Evolutionary conservation across 1,140 invertebrate species (phyloP).

Genomic region (Coboldia fuscipes): DNA sequence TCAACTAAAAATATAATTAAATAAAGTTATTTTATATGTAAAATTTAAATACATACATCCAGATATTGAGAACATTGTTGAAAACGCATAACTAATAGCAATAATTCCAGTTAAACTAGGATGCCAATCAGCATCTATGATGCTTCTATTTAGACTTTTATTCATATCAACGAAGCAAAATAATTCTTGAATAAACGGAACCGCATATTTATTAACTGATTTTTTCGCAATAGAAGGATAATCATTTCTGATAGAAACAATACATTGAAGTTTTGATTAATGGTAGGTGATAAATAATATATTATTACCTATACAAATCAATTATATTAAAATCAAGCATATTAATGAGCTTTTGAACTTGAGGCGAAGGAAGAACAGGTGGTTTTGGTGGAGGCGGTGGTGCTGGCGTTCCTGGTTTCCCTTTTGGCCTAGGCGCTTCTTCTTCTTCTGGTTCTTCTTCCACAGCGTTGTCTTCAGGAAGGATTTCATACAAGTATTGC

Average conservation of each 20-base stretch:
- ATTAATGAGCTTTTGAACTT: constrained; percentile 13
- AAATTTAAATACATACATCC: no score
- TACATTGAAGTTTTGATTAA: neutral
- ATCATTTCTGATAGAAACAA: constrained; percentile 11
- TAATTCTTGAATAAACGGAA: constrained; percentile 14
- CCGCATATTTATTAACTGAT: constrained; percentile 11
- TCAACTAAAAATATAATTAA: constrained; percentile 19
- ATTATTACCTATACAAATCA: constrained; percentile 16
- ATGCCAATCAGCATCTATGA: constrained; percentile 44
- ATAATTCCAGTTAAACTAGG: constrained; percentile 39
- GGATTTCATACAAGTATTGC: constrained; percentile 29
- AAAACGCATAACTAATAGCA: constrained; percentile 35
- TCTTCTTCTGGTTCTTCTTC: neutral
- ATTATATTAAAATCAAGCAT: constrained; percentile 20
- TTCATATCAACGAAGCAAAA: constrained; percentile 19
- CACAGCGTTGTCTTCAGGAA: constrained; percentile 11
- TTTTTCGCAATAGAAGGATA: constrained; percentile 12
- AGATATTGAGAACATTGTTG: no score
- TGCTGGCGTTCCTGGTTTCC: constrained; percentile 2
- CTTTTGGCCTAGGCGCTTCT: constrained; percentile 3
- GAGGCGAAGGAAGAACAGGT: constrained; percentile 10
- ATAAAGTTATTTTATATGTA: no score
- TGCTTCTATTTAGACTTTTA: constrained; percentile 22
- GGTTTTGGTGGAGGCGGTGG: constrained; percentile 4
- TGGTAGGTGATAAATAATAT: no score